Percentiles rank a stretch among this genome's conserved stretches.
These are phyloP conservation scores for Sinocyclocheilus anophthalmus DNA, from an alignment of 2,113 vertebrate species.

Conservation along the genomic window DNA sequence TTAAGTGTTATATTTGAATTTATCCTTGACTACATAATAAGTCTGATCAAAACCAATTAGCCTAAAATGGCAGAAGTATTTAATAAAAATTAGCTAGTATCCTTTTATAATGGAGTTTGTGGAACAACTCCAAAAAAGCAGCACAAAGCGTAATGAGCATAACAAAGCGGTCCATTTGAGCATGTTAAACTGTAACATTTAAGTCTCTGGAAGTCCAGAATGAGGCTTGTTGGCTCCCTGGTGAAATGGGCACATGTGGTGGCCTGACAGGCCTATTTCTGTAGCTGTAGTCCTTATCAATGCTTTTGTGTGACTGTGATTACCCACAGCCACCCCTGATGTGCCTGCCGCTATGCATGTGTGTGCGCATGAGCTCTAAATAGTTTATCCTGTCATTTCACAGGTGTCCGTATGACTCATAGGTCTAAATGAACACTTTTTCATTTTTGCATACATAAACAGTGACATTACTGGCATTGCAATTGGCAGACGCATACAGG, in stretches of 20 bases:
- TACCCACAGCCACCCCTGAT: slow-evolving; percentile 21
- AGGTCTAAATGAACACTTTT: background rate
- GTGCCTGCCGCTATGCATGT: background rate
- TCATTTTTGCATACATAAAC: background rate
- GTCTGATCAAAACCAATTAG: background rate
- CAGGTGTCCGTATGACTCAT: slow-evolving; percentile 14
- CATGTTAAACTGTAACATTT: background rate
- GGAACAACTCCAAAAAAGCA: slow-evolving; percentile 12
- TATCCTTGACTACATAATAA: slow-evolving; percentile 16
- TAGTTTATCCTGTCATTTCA: slow-evolving; percentile 6
- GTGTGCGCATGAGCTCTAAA: slow-evolving; percentile 11
- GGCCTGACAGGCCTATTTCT: slow-evolving; percentile 49
- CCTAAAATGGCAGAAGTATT: background rate
- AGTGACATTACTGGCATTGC: background rate
- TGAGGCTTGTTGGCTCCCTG: background rate
- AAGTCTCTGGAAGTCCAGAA: slow-evolving; percentile 3
- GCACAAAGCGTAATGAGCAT: background rate
- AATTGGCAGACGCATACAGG: background rate
- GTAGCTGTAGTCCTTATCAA: slow-evolving; percentile 51
- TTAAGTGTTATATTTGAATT: background rate
- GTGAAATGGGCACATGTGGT: slow-evolving; percentile 22
- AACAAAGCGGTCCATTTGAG: background rate
- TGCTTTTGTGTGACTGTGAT: slow-evolving; percentile 50
- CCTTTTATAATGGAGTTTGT: background rate
- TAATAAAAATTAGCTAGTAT: background rate